Conservation (phyloP, 1,140 invertebrate genomes). For the Tetramorium parvispinum region DNA sequence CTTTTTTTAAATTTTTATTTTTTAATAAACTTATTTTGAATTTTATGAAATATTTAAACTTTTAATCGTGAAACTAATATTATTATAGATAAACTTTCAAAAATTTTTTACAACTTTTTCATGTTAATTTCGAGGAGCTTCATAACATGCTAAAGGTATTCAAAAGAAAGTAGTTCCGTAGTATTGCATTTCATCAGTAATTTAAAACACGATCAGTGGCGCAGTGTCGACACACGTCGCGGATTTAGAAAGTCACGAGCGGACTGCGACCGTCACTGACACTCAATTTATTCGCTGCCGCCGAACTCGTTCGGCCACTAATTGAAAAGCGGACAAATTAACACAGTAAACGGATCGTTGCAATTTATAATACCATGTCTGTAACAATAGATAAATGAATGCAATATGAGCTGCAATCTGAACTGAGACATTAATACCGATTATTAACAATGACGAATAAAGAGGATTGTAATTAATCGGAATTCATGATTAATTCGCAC, state of each 20-base stretch:
- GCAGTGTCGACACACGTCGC: slow-evolving; percentile 12
- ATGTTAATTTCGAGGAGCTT: not conserved
- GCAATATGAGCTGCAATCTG: slow-evolving; percentile 34
- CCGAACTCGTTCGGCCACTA: slow-evolving; percentile 66
- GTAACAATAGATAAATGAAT: slow-evolving; percentile 42
- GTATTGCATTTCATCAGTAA: slow-evolving; percentile 17
- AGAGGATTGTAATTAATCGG: not conserved
- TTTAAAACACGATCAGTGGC: slow-evolving; percentile 39
- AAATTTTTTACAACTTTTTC: not conserved
- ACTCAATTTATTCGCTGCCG: slow-evolving; percentile 70
- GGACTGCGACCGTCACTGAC: slow-evolving; percentile 40
- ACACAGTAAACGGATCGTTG: slow-evolving; percentile 68
- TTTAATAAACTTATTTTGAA: not conserved
- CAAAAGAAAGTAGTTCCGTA: not conserved
- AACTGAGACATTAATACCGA: not conserved
- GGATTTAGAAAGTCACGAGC: slow-evolving; percentile 73
- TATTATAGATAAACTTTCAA: not conserved
- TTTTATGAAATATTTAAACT: not conserved
- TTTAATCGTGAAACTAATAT: not conserved
- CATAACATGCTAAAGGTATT: not conserved
- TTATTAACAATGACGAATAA: slow-evolving; percentile 25
- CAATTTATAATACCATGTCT: slow-evolving; percentile 72
- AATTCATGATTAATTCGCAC: not conserved
- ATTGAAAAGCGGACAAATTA: slow-evolving; percentile 79
- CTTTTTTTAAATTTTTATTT: not conserved